Evolutionary conservation across 2,797 vertebrate species (phyloP), one percentile per base, ranked within the genome.

Genomic region (Phylloscopus collybita): DNA sequence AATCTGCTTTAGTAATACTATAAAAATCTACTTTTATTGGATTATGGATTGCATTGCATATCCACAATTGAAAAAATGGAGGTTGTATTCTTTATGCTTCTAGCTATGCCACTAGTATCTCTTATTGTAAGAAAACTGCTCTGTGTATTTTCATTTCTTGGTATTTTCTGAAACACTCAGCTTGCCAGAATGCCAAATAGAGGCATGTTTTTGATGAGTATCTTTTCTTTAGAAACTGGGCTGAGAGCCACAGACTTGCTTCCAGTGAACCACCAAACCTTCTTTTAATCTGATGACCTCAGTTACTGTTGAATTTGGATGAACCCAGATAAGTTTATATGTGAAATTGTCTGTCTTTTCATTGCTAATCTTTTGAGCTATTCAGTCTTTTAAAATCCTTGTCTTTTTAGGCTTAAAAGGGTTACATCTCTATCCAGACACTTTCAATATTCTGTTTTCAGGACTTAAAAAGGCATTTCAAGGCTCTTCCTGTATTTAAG

Each of bases 241-340:
- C 85, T 86, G 82, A 81, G 60, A 53, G 94, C 95, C 95, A 95
- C 36, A 76, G 50, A 54, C 80, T 88, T 84, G 29, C 85, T 95
- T 93, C 88, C 90, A 95, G 73, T 79, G 86, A 97, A 89, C 54
- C 26, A 90, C 78, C 44, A 90, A 93, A 75, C 90, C 71, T 87
- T 78, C 89, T 93, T 94, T 93, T 87, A 86, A 90, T 93, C 76
- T 81, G 76, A 54, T 95, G 80, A 93, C 56, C 88, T 90, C 83
- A 92, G 76, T 81, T 90, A 62, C 72, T 94, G 80, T 95, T 96
- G 87, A 86, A 91, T 94, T 95, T 94, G 64, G 85, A 96, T 95
- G 64, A 92, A 95, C 73, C 72, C 70, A 53, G 54, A 44, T 61
- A 89, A 90, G 82, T 91, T 94, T 88, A 60, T 91, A 56, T 88